Evolutionary conservation across 2,888 invertebrate species (phyloP), one percentile per base, ranked within the genome.

Genomic region (Macaria liturata): DNA sequence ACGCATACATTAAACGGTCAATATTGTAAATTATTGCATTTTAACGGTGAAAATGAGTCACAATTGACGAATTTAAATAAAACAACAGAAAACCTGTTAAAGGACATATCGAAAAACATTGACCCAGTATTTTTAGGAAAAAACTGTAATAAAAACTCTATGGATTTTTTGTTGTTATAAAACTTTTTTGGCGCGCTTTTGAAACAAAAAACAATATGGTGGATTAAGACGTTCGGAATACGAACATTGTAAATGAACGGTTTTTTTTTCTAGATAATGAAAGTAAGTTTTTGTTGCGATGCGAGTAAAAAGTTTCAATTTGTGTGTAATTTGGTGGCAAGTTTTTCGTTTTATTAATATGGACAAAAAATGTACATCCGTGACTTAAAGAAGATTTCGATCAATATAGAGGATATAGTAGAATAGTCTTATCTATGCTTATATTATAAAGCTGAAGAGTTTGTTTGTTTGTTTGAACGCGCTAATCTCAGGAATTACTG

Each of bases 101-200:
- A 82, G 77, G 80, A 85, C 81, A 78, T 72, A 75, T 71, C 69
- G 60, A 81, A 78, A 81, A 82, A 80, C 75, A 79, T 76, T 89
- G 86, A 88, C 87, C 88, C 74, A 87, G 77, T 76, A 78, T 76
- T 79, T 76, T 70, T 56, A 54, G 54, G 52, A 74, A 75, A 65
- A 66, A 65, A 64, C 48, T 71, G 66, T 59, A 75, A 65, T 68
- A 71, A 74, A 72, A 73, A 64, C 62, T 55, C 51, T 53, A 51
- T 52, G 45, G 58, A 42, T 65, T 64, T 57, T 62, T 65, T 72
- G 59, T 59, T 40, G 54, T 58, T 64, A 68, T 72, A 74, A 78
- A 78, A 70, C 64, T 72, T 83, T 86, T 86, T 84, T 81, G 76
- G 70, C 72, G 73, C 61, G 64, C 69, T 75, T 72, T 74, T 78